Conservation (phyloP, 2,113 vertebrate species). For the Pterophyllum scalare region DNA sequence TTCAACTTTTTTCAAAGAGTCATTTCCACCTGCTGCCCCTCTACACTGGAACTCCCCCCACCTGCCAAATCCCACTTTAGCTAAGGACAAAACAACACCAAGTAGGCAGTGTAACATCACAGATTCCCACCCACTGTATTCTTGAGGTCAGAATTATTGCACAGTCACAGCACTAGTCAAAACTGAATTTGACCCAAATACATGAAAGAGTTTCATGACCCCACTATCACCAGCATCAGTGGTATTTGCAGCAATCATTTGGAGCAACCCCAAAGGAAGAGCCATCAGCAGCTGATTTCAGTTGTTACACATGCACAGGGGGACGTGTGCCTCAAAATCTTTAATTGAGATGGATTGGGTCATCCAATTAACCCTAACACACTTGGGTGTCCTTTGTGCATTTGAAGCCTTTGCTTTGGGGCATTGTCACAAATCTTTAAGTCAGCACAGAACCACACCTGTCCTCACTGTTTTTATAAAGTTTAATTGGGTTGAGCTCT, state of each 20-base stretch:
- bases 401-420: constrained; percentile 75
- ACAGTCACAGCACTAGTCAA: constrained; percentile 13
- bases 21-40: background rate
- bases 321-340: constrained; percentile 78
- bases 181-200: constrained; percentile 65
- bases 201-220: constrained; percentile 48
- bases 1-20: background rate
- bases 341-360: constrained; percentile 84
- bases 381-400: constrained; percentile 74
- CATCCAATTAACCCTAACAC: constrained; percentile 83
- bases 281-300: constrained; percentile 78
- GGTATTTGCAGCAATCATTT: constrained; percentile 79
- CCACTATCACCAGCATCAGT: background rate
- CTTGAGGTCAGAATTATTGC: constrained; percentile 3
- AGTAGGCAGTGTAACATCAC: background rate
- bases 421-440: constrained; percentile 78
- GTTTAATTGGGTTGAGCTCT: constrained; percentile 73
- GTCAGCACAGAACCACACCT: constrained; percentile 67
- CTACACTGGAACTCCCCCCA: background rate
- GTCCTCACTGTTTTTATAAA: constrained; percentile 69
- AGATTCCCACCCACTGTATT: background rate
- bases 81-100: background rate
- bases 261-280: constrained; percentile 75
- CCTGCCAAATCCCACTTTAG: background rate
- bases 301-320: constrained; percentile 70